Percentiles rank a stretch among this genome's conserved stretches.
phyloP scores from a whole-genome alignment of 1,140 invertebrate species.

The Procambarus virginalis region DNA sequence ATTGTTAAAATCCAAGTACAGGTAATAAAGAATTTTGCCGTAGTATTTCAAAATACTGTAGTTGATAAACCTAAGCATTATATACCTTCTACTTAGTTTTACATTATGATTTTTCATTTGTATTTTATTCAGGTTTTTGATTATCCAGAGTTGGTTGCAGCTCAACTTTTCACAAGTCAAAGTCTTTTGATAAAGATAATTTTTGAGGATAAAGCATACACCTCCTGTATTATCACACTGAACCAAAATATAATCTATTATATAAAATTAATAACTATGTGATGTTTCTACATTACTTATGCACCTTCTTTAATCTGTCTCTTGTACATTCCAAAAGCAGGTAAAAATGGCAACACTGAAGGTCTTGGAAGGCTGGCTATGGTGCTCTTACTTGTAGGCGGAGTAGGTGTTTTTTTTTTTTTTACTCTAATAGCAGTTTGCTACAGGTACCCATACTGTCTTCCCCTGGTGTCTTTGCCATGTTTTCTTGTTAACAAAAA shows the following conservation, averaged over 20 bases:
- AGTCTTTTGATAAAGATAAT: conserved; percentile 5
- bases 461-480: conserved; percentile 41
- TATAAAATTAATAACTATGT: conserved; percentile 11
- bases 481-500: conserved; percentile 44
- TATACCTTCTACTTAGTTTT: background rate
- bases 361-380: conserved; percentile 91
- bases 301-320: conserved; percentile 70
- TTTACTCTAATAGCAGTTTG: conserved; percentile 95
- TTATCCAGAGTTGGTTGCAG: conserved; percentile 24
- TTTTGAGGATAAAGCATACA: conserved; percentile 11
- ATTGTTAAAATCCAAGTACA: background rate
- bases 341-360: conserved; percentile 81
- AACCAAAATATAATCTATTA: background rate
- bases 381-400: conserved; percentile 93
- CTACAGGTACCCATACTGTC: conserved; percentile 86
- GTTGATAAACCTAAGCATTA: background rate
- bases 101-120: background rate
- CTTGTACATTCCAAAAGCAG: conserved; percentile 74
- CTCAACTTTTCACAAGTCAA: background rate
- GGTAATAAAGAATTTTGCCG: too few species aligned
- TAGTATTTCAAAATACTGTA: too few species aligned
- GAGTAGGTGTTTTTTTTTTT: conserved; percentile 94
- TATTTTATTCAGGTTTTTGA: conserved; percentile 3
- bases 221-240: conserved; percentile 13
- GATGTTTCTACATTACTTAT: background rate